Conservation (phyloP, 1,140 invertebrate genomes). For the Drosophila ercepeae region DNA sequence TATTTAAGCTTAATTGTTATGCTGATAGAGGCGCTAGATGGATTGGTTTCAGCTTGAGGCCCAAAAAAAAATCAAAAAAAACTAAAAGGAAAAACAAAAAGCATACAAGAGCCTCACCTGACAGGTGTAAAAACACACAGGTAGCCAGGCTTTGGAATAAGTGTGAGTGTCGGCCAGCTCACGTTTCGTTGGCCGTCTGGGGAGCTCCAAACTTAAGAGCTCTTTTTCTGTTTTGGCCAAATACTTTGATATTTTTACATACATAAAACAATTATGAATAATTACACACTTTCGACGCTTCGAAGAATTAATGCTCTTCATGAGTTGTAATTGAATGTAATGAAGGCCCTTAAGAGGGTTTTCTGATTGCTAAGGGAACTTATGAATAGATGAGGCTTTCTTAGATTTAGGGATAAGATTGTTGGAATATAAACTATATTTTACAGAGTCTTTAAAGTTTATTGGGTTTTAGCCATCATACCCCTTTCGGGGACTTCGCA, state of each 20-base stretch:
- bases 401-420: too few species aligned
- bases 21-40: conserved; percentile 81
- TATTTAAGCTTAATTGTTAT: conserved; percentile 81
- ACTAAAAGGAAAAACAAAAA: conserved; percentile 32
- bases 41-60: conserved; percentile 66
- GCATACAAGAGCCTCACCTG: conserved; percentile 58
- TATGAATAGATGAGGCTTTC: too few species aligned
- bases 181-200: conserved; percentile 63
- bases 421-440: not conserved
- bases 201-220: conserved; percentile 38
- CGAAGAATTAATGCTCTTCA: conserved; percentile 45
- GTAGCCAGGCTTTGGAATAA: conserved; percentile 26
- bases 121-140: conserved; percentile 67
- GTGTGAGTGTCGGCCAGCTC: conserved; percentile 58
- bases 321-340: conserved; percentile 11
- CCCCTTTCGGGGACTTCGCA: conserved; percentile 10
- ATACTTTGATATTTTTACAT: conserved; percentile 55
- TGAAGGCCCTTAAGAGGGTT: not conserved
- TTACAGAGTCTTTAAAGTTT: not conserved
- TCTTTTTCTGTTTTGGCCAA: conserved; percentile 51
- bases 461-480: too few species aligned
- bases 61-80: conserved; percentile 12
- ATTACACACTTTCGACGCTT: not conserved
- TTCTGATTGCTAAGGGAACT: not conserved
- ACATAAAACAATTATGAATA: conserved; percentile 38